Evolutionary conservation across 2,113 vertebrate species (phyloP).

Genomic region (Hippocampus zosterae): DNA sequence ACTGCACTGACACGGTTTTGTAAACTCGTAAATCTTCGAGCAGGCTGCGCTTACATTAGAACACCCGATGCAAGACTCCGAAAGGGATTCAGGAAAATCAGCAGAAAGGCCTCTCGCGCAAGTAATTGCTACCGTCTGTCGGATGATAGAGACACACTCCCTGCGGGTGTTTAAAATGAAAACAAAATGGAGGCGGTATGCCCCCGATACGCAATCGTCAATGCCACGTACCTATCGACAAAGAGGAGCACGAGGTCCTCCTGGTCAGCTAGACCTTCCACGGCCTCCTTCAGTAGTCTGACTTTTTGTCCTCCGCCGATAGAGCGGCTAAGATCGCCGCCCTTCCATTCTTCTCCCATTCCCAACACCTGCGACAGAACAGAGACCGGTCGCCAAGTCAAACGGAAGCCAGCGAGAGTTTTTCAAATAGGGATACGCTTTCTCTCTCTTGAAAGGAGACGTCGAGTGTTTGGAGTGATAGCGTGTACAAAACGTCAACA

Average conservation of each 20-base stretch:
- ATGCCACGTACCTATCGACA: conserved; percentile 83
- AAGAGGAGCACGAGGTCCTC: conserved; percentile 86
- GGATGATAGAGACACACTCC: too few relatives aligned
- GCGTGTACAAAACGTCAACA: too few relatives aligned
- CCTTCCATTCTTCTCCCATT: conserved; percentile 87
- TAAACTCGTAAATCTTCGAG: conserved; percentile 44
- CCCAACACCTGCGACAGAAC: conserved; percentile 81
- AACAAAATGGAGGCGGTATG: not conserved
- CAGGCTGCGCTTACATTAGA: conserved; percentile 44
- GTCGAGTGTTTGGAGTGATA: not conserved
- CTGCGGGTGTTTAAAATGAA: not conserved
- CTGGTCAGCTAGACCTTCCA: conserved; percentile 75
- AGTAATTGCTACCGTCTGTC: conserved; percentile 31
- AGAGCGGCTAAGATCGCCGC: conserved; percentile 81
- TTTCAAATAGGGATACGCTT: not conserved
- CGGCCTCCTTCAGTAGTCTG: conserved; percentile 85
- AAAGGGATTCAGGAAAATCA: conserved; percentile 18
- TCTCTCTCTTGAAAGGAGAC: not conserved
- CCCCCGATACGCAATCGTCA: not conserved
- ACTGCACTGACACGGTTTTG: conserved; percentile 41
- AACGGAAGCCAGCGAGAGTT: not conserved
- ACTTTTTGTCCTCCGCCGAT: conserved; percentile 97
- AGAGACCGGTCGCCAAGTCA: not conserved
- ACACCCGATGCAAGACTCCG: conserved; percentile 28
- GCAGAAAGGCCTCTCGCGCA: conserved; percentile 29